These are phyloP conservation scores for Chironomus tepperi DNA, from an alignment of 1,140 invertebrate genomes.

Conservation along the genomic window DNA sequence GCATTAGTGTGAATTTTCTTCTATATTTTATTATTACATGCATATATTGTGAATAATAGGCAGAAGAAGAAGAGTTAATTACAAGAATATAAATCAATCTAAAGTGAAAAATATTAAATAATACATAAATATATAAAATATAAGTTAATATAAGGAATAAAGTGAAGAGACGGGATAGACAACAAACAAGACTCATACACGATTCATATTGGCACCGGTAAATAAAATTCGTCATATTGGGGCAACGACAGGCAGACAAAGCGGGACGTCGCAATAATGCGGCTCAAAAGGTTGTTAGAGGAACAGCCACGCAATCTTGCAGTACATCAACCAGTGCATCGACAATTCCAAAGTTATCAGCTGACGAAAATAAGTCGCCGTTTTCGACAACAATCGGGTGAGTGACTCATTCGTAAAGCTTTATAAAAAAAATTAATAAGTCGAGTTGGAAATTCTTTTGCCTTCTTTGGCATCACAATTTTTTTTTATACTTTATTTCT, in stretches of 20 bases:
- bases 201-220: not conserved
- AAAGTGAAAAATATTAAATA: not conserved
- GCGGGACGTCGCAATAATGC: slow-evolving; percentile 26
- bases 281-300: slow-evolving; percentile 25
- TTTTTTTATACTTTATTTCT: not conserved
- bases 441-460: not conserved
- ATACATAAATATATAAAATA: not conserved
- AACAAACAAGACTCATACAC: not conserved
- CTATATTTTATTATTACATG: not conserved
- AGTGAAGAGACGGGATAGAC: not conserved
- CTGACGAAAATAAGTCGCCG: slow-evolving; percentile 15
- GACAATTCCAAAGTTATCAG: not conserved
- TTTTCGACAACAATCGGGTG: slow-evolving; percentile 11
- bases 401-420: slow-evolving; percentile 4
- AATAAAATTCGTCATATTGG: slow-evolving; percentile 23
- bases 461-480: not conserved
- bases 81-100: not conserved
- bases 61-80: not conserved
- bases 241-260: slow-evolving; percentile 26
- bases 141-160: not conserved
- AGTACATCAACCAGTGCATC: not conserved
- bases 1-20: not conserved
- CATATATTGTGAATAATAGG: too few species aligned
- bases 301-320: slow-evolving; percentile 19
- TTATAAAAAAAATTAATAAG: too few species aligned